These are phyloP conservation scores for Phrynocephalus forsythii DNA, from an alignment of 2,797 vertebrate species.

Conservation along the genomic window DNA sequence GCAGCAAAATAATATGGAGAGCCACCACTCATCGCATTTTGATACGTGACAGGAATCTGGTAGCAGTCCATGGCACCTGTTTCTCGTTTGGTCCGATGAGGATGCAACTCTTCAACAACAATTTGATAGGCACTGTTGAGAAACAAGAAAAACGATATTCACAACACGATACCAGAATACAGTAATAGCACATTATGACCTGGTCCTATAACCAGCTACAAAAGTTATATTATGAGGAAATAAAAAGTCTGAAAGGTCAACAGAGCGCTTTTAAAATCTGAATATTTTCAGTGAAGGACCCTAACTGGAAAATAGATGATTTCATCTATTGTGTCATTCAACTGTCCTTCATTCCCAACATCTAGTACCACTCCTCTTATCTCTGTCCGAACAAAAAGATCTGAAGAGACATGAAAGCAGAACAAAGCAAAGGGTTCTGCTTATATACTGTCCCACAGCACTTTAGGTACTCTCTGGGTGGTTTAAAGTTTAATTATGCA, in stretches of 20 bases:
- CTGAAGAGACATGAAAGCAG: slow-evolving; percentile 1
- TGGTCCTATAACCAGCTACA: not conserved
- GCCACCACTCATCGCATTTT: slow-evolving; percentile 85
- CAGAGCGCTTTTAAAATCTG: not conserved
- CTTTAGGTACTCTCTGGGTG: too few species aligned
- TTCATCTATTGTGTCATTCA: not conserved
- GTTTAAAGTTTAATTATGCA: too few species aligned
- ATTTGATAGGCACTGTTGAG: slow-evolving; percentile 92
- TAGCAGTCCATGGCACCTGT: slow-evolving; percentile 90
- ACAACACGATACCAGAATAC: slow-evolving; percentile 1
- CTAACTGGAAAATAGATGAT: not conserved
- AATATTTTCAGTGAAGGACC: not conserved
- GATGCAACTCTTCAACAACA: slow-evolving; percentile 93
- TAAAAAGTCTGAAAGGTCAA: slow-evolving; percentile 18
- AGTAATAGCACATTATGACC: not conserved
- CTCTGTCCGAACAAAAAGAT: not conserved
- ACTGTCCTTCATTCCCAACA: not conserved
- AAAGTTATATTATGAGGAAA: not conserved
- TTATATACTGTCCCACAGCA: too few species aligned
- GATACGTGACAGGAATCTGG: slow-evolving; percentile 90
- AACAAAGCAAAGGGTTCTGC: too few species aligned
- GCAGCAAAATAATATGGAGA: slow-evolving; percentile 96
- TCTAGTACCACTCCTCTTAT: not conserved
- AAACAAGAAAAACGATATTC: slow-evolving; percentile 19
- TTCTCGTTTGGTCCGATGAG: slow-evolving; percentile 89